Evolutionary conservation across 2,888 invertebrate species (phyloP), one percentile per base, ranked within the genome.

Genomic region (Sphaerophoria taeniata): DNA sequence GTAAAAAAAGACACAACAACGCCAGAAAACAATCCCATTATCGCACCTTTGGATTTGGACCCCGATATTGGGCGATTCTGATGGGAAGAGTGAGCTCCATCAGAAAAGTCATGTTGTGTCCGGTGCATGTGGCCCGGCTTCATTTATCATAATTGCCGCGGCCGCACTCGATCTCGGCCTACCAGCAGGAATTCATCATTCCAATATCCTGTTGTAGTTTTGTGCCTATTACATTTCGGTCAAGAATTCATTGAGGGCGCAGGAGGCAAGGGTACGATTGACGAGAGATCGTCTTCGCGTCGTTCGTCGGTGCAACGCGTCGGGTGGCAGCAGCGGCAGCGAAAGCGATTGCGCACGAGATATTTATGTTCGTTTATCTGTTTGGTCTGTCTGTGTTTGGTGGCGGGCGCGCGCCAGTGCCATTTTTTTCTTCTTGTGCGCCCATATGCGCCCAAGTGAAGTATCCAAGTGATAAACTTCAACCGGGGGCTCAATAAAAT

Each of bases 401-500:
- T 76, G 81, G 76, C 45, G 78, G 75, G 80, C 79, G 61, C 75
- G 65, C 81, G 45, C 81, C 79, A 74, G 70, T 80, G 74, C 79
- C 74, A 80, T 69, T 72, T 65, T 47, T 24, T 24, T 24, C 2
- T 24, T 24, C 24, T 24, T 77, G 75, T 74, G 80, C 76, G 76
- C 82, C 78, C 74, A 86, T 81, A 86, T 86, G 82, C 78, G 78
- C 74, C 82, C 86, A 84, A 88, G 24, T 24, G 24, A 24, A 24
- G 24, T 24, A 24, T 24, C 24, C 24, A 24, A 24, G 87, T 88
- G 87, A 88, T 88, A 88, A 88, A 88, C 88, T 88, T 88, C 87
- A 88, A 82, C 84, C 87, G 69, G 87, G 58, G 87, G 87, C 84
- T 87, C 87, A 88, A 88, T 88, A 88, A 88, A 88, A 87, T 87